Percentiles rank a stretch among this genome's conserved stretches.
These are phyloP conservation scores for Lycaon pictus DNA, from an alignment of 2,113 vertebrate genomes.

Conservation along the genomic window DNA sequence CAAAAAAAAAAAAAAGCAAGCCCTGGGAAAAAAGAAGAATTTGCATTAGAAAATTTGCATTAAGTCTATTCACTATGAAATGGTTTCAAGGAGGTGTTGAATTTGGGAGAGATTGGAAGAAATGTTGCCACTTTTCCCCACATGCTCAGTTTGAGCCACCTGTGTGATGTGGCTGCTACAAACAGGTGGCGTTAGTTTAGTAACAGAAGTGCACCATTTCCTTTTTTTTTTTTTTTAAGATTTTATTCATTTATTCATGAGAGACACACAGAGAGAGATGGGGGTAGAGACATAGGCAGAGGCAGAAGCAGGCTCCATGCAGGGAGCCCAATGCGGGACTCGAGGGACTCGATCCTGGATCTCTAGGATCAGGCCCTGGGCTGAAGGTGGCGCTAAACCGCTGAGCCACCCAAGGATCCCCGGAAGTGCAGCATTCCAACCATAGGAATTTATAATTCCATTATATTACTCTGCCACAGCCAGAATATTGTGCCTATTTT, in stretches of 20 bases:
- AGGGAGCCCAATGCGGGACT: too few species aligned
- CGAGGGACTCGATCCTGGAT: too few species aligned
- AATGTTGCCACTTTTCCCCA: not conserved
- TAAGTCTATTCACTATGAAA: not conserved
- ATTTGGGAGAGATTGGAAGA: conserved; percentile 40
- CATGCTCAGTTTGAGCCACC: not conserved
- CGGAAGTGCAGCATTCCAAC: not conserved
- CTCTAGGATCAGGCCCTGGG: too few species aligned
- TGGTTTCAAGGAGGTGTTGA: conserved; percentile 19
- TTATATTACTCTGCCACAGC: not conserved
- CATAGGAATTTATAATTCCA: not conserved
- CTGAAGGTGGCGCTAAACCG: too few species aligned
- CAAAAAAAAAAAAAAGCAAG: not conserved
- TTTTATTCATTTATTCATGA: too few species aligned
- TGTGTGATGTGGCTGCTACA: not conserved
- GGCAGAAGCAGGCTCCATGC: too few species aligned
- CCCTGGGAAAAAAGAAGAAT: not conserved
- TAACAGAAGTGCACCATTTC: not conserved
- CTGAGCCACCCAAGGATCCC: too few species aligned
- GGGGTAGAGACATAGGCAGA: too few species aligned
- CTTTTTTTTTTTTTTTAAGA: too few species aligned
- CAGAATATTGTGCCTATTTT: not conserved
- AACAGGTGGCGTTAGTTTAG: not conserved
- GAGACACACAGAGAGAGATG: too few species aligned
- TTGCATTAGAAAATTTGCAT: not conserved